A percentile compares a stretch with the other conserved stretches of the same genome.
phyloP scores from a whole-genome alignment of 2,113 vertebrate genomes.

The Campylomormyrus tamandua region DNA sequence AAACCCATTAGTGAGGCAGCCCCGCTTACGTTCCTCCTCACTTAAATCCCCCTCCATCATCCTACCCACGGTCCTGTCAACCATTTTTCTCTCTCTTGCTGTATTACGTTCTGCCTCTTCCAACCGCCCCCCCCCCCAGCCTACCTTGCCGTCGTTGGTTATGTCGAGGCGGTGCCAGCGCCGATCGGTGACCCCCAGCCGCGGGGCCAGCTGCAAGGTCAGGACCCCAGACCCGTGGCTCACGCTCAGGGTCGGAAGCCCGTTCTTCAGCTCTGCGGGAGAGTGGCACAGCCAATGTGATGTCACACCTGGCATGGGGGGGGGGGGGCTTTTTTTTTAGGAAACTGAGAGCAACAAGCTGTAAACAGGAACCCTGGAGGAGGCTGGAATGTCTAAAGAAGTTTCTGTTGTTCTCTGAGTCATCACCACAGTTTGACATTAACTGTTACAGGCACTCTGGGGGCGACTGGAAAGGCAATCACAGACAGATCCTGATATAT shows the following conservation, averaged over 20 bases:
- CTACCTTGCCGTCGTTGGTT: constrained; percentile 72
- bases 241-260: constrained; percentile 65
- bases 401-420: neutral
- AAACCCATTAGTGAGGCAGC: neutral
- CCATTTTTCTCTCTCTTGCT: neutral
- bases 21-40: neutral
- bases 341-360: neutral
- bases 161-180: constrained; percentile 80
- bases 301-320: neutral
- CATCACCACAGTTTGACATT: neutral
- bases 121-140: neutral
- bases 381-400: neutral
- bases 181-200: constrained; percentile 63
- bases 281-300: neutral
- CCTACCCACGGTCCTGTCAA: neutral
- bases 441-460: neutral
- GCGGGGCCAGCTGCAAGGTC: constrained; percentile 62
- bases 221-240: constrained; percentile 72
- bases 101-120: neutral
- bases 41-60: neutral
- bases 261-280: constrained; percentile 67
- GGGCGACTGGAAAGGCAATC: neutral
- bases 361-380: neutral
- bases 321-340: neutral
- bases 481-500: neutral